Conservation (phyloP, 1,140 invertebrate genomes). For the Steinernema feltiae region DNA sequence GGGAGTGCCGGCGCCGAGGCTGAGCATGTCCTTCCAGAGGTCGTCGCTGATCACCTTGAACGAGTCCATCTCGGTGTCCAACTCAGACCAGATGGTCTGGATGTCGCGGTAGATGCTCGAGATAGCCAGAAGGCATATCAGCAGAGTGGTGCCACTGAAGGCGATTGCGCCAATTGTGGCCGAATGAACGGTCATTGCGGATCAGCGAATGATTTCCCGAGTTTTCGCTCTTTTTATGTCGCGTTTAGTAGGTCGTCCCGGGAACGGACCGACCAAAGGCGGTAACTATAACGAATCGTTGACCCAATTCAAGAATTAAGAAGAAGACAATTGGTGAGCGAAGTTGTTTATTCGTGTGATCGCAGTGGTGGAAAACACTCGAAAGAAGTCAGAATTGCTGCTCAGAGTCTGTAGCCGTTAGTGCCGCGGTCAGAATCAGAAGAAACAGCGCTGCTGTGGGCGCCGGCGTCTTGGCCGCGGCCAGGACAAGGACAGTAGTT, state of each 20-base stretch:
- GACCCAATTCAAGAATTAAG: neutral
- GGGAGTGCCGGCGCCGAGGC: conserved; percentile 33
- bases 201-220: neutral
- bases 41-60: conserved; percentile 33
- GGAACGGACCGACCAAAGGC: neutral
- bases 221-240: neutral
- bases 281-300: neutral
- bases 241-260: neutral
- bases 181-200: conserved; percentile 23
- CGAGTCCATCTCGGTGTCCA: conserved; percentile 35
- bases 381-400: neutral
- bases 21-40: conserved; percentile 42
- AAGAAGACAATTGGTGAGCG: neutral
- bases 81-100: conserved; percentile 30
- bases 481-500: conserved; percentile 30
- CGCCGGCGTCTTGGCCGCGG: neutral
- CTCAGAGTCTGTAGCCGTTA: neutral
- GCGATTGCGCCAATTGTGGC: conserved; percentile 32
- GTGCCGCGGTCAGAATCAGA: neutral
- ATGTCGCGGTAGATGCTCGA: conserved; percentile 38
- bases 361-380: neutral
- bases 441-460: neutral
- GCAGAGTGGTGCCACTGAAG: conserved; percentile 31
- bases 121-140: conserved; percentile 33
- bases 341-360: neutral